Percentiles rank a stretch among this genome's conserved stretches.
phyloP scores from a whole-genome alignment of 2,888 invertebrate genomes.

The Peribatodes rhomboidaria region DNA sequence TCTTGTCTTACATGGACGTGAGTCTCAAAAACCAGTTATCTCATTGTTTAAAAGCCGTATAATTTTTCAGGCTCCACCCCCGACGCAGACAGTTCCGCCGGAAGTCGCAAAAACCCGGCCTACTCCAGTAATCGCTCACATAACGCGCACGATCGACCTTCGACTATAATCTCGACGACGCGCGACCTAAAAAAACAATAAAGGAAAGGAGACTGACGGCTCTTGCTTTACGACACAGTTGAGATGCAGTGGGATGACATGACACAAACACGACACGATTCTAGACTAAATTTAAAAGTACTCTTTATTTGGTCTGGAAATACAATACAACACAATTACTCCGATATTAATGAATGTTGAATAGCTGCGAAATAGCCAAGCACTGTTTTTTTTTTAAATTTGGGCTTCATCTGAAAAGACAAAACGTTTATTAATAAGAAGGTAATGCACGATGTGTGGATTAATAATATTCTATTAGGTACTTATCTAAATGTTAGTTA shows the following conservation, averaged over 20 bases:
- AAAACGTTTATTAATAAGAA: too few species aligned
- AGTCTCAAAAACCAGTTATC: not conserved
- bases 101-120: slow-evolving; percentile 33
- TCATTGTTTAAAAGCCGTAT: not conserved
- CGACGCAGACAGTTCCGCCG: not conserved
- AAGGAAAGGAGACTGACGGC: slow-evolving; percentile 68
- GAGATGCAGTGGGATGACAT: slow-evolving; percentile 39
- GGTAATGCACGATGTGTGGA: too few species aligned
- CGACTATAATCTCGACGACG: slow-evolving; percentile 46
- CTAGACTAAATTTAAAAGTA: too few species aligned
- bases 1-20: too few species aligned
- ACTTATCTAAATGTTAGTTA: too few species aligned
- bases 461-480: too few species aligned
- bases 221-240: slow-evolving; percentile 43
- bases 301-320: not conserved
- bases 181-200: slow-evolving; percentile 69
- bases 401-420: too few species aligned
- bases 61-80: slow-evolving; percentile 21
- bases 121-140: slow-evolving; percentile 43
- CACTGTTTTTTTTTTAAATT: too few species aligned
- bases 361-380: too few species aligned
- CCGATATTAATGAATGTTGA: too few species aligned
- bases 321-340: too few species aligned
- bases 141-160: slow-evolving; percentile 40
- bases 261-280: too few species aligned